Base-by-base conservation (phyloP, 2,888 invertebrate species). In the Papilio protenor region DNA sequence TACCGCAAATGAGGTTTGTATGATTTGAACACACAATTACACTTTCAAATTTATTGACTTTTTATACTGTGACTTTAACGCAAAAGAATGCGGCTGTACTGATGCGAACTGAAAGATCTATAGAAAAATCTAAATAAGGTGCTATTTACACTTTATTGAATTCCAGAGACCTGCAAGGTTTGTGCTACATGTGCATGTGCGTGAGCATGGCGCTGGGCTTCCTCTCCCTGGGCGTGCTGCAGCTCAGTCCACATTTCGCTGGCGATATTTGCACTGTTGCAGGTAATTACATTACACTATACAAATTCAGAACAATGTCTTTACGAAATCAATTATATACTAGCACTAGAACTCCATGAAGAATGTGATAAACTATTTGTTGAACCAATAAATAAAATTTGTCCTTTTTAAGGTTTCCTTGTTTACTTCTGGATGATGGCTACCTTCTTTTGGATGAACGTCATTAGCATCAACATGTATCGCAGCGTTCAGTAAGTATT, bases 381-480 rank as follows among this genome's bases (percentile, higher is more conserved):
- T 55, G 8, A 57, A 40, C 57, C 33, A 23, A 61, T 70, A 71
- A 55, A 4, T 59, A 59, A 8, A 14, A 74, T 55, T 69, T 64
- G 23, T 76, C 69, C 21, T 76, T 55, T 86, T 88, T 77, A 85
- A 96, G 96, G 95, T 18, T 96, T 96, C 83, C 83, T 95, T 16
- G 90, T 96, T 12, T 96, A 96, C 85, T 95, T 95, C 81, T 95
- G 96, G 88, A 96, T 96, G 91, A 90, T 97, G 86, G 95, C 96
- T 1, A 95, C 96, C n/a, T 97, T 97, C 89, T 96, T 96, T 86
- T 97, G 97, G 97, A 91, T 97, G 89, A 96, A 96, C 84, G 93
- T 96, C 10, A 95, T 96, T 40, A 95, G 96, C 57, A 96, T 96
- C 82, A 96, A 97, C 85, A 95, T 97, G 76, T 97, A 96, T 94